Base-by-base conservation (phyloP, 2,113 vertebrate genomes). In the Pipra filicauda region DNA sequence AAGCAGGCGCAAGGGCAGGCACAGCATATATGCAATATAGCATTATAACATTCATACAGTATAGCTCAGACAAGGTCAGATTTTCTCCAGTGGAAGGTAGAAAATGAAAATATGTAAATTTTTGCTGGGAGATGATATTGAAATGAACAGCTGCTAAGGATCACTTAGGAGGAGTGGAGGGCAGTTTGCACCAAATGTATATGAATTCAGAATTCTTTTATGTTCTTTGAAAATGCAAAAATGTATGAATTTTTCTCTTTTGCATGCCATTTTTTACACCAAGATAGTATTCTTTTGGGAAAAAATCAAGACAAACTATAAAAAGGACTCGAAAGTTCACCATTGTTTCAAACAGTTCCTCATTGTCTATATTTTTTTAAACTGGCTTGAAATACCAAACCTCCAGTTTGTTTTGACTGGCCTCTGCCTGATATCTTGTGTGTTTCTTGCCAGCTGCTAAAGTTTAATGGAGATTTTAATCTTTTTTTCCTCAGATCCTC, bases 381-480 rank as follows among this genome's bases (percentile, higher is more conserved):
- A 65, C 23, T 51, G 43, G 3, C 66, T 82, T 41, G 41, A 85
- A 81, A 61, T 44, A 69, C 58, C 28, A 79, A 44, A 28, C 17
- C 41, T 76, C 20, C 16, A 30, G 33, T 70, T 93, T 93, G 74
- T 89, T 95, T 95, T 95, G 85, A 89, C 89, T 89, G 74, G 37
- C 23, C 54, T 85, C 72, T 94, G 58, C 76, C 83, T 92, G 83
- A 88, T 92, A 86, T 93, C 75, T 93, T 48, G 51, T 17, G 18
- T 31, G 28, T 48, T 93, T 83, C 69, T 86, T 94, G 59, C 91
- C 88, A 92, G 46, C 51, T 92, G 33, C 28, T 79, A 3, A 83
- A 85, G 67, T 88, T 71, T 52, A 85, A 62, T 70, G 58, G 93
- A 79, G 67, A 73, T 93, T 69, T 51, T n/a, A 66, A 90, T 83